phyloP scores from a whole-genome alignment of 2,113 vertebrate species.

The Excalfactoria chinensis region DNA sequence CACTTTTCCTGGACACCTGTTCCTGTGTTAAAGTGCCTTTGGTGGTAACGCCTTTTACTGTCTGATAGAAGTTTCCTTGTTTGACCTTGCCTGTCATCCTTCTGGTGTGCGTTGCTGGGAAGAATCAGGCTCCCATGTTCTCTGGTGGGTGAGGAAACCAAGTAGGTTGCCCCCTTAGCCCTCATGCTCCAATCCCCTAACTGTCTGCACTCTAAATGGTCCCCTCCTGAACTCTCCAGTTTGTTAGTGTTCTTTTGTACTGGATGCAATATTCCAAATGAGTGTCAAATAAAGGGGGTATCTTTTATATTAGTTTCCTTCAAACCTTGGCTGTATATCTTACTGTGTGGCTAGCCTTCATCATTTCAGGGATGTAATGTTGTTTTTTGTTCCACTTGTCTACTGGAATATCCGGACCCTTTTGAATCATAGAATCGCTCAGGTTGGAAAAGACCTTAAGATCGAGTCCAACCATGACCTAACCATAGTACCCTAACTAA shows the following conservation, averaged over 20 bases:
- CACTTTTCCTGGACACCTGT: background rate
- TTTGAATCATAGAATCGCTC: background rate
- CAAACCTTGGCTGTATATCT: rapidly evolving
- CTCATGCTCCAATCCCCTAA: background rate
- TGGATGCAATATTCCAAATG: background rate
- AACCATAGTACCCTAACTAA: too few relatives aligned
- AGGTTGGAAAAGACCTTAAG: too few relatives aligned
- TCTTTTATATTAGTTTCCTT: rapidly evolving
- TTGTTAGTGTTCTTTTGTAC: background rate
- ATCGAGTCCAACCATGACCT: too few relatives aligned
- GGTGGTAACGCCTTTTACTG: background rate
- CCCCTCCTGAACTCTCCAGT: background rate
- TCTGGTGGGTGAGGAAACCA: background rate
- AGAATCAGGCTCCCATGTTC: background rate
- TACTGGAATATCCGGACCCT: background rate
- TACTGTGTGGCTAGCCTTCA: background rate
- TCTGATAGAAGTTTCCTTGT: background rate
- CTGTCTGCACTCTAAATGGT: background rate
- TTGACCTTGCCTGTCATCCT: background rate
- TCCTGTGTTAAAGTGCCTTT: background rate
- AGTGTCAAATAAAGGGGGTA: background rate
- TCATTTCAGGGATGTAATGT: rapidly evolving
- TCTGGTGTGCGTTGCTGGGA: background rate
- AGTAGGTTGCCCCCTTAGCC: background rate
- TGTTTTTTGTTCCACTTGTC: background rate